A percentile compares a stretch with the other conserved stretches of the same genome.
These are phyloP conservation scores for Athrips mouffetella DNA, from an alignment of 2,888 invertebrate species.

Conservation along the genomic window DNA sequence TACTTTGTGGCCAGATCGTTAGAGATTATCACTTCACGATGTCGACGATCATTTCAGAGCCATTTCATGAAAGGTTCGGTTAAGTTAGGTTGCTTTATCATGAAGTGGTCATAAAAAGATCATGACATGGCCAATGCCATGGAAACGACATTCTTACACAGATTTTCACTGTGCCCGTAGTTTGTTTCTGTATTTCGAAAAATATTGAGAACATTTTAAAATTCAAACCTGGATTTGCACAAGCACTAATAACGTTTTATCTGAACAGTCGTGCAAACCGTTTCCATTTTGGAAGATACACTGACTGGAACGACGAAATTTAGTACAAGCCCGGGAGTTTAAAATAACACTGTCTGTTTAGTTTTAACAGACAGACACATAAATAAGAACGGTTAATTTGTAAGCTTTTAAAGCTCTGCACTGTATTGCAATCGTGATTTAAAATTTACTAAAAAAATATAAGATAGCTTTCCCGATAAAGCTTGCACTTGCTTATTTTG, in stretches of 20 bases:
- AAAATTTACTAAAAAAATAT: neutral
- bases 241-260: slow-evolving; percentile 27
- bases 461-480: neutral
- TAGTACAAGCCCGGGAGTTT: neutral
- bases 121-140: too few species aligned
- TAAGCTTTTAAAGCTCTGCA: too few species aligned
- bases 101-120: too few species aligned
- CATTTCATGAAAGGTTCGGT: too few species aligned
- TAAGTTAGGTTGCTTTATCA: too few species aligned
- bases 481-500: too few species aligned
- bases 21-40: too few species aligned
- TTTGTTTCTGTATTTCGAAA: slow-evolving; percentile 1
- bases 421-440: too few species aligned
- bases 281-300: slow-evolving; percentile 26
- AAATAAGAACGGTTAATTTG: neutral
- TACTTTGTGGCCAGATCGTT: too few species aligned
- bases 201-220: slow-evolving; percentile 11
- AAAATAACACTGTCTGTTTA: neutral
- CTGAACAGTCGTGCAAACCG: slow-evolving; percentile 29
- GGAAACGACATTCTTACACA: too few species aligned
- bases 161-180: neutral
- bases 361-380: neutral
- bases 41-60: too few species aligned
- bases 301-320: neutral
- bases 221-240: slow-evolving; percentile 8